phyloP scores from a whole-genome alignment of 2,113 vertebrate species.

The Amphiprion percula region DNA sequence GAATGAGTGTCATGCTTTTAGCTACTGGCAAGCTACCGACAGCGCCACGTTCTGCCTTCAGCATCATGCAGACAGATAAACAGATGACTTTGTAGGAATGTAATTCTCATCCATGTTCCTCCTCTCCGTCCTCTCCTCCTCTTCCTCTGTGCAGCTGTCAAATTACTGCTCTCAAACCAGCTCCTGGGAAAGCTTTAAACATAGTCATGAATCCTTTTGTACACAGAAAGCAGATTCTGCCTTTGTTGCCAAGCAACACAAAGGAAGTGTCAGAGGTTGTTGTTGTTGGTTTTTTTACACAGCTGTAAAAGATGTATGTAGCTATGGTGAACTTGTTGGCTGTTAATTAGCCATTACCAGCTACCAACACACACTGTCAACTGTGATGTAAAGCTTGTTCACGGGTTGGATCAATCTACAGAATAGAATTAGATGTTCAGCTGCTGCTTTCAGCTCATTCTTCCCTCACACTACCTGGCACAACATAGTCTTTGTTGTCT shows the following conservation, averaged over 20 bases:
- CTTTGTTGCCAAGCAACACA: slow-evolving; percentile 73
- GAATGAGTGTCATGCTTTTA: neutral
- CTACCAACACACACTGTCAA: neutral
- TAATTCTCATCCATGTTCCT: neutral
- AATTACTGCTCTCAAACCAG: slow-evolving; percentile 23
- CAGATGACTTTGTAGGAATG: neutral
- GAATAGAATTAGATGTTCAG: neutral
- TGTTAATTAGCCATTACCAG: slow-evolving; percentile 12
- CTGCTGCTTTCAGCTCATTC: neutral
- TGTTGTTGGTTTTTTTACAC: slow-evolving; percentile 21
- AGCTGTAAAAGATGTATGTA: slow-evolving; percentile 19
- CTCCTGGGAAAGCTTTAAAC: slow-evolving; percentile 18
- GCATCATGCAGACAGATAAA: slow-evolving; percentile 1
- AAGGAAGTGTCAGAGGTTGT: slow-evolving; percentile 48
- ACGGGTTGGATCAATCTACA: neutral
- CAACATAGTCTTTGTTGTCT: no score
- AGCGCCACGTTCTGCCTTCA: neutral
- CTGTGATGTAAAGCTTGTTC: neutral
- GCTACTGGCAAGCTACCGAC: neutral
- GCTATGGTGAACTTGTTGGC: slow-evolving; percentile 13
- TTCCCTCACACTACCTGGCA: no score
- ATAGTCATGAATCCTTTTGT: slow-evolving; percentile 21
- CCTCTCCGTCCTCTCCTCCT: neutral
- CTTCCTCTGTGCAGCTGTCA: neutral
- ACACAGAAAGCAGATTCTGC: slow-evolving; percentile 28